Percentiles rank a stretch among this genome's conserved stretches.
Evolutionary conservation across 2,888 invertebrate species (phyloP).

Genomic region (Drosophila limbata): DNA sequence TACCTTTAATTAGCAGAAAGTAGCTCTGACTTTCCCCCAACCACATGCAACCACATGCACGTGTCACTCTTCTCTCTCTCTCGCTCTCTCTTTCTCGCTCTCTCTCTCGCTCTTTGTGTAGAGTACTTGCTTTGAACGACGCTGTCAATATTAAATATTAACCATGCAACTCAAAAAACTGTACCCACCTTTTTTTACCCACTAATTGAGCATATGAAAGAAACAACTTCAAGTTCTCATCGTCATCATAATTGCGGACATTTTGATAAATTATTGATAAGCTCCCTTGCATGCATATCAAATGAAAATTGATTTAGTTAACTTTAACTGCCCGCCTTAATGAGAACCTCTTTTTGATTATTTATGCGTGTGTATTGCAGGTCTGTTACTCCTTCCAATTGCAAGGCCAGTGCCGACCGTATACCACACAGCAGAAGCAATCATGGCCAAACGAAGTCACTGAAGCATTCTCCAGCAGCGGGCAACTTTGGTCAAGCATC

Average conservation of each 20-base stretch:
- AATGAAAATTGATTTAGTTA: slow-evolving; percentile 63
- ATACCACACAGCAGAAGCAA: slow-evolving; percentile 49
- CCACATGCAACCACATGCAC: slow-evolving; percentile 3
- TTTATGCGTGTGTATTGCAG: slow-evolving; percentile 45
- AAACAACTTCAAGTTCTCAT: slow-evolving; percentile 24
- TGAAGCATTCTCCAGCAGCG: slow-evolving; percentile 45
- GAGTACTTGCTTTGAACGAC: slow-evolving; percentile 22
- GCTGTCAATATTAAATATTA: slow-evolving; percentile 66
- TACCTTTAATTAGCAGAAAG: slow-evolving; percentile 40
- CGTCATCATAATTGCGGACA: slow-evolving; percentile 35
- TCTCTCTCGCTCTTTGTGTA: neutral
- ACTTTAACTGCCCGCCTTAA: slow-evolving; percentile 12
- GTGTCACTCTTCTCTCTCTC: neutral
- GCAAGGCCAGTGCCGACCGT: slow-evolving; percentile 8
- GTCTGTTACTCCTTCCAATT: neutral
- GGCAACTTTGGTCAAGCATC: slow-evolving; percentile 35
- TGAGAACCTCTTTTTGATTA: slow-evolving; percentile 47
- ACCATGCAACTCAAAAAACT: slow-evolving; percentile 46
- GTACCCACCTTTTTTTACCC: slow-evolving; percentile 27
- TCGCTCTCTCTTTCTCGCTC: neutral
- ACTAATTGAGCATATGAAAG: slow-evolving; percentile 40
- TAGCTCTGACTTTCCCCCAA: neutral
- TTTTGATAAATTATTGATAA: slow-evolving; percentile 49
- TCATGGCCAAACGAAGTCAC: slow-evolving; percentile 58
- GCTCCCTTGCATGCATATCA: slow-evolving; percentile 41